phyloP scores from a whole-genome alignment of 2,113 vertebrate species.

The Pseudorhombus dupliciocellatus region DNA sequence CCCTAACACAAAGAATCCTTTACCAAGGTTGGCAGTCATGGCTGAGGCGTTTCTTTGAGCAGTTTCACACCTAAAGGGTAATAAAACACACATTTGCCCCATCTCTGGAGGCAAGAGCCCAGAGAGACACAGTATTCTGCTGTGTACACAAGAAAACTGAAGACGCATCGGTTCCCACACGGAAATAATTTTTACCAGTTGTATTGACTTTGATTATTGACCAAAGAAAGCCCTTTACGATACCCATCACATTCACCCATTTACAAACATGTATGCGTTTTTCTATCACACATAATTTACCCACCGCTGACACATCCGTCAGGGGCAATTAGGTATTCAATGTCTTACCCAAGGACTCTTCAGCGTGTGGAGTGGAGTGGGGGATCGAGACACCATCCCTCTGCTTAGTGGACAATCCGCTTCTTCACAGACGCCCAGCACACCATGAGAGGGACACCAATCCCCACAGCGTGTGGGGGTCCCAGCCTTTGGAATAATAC shows the following conservation, averaged over 20 bases:
- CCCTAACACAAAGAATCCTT: neutral
- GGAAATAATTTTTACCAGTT: neutral
- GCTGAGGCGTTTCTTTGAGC: slow-evolving; percentile 3
- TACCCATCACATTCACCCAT: neutral
- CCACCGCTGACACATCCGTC: neutral
- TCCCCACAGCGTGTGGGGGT: neutral
- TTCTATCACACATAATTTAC: neutral
- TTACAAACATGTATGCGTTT: neutral
- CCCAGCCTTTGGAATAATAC: slow-evolving; percentile 19
- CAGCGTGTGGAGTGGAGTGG: neutral
- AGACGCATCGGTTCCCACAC: neutral
- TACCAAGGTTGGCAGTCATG: neutral
- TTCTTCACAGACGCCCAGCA: neutral
- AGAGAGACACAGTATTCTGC: neutral
- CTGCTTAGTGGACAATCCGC: neutral
- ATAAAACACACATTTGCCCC: neutral
- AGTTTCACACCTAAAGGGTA: neutral
- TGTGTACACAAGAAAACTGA: slow-evolving; percentile 25
- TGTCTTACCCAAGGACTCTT: neutral
- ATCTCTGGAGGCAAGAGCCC: neutral
- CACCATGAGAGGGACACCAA: neutral
- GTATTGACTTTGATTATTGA: neutral
- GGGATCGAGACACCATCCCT: neutral
- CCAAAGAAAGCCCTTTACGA: neutral
- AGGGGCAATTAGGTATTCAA: neutral